Evolutionary conservation across 2,888 invertebrate genomes (phyloP).

Genomic region (Leptopilina myrica): DNA sequence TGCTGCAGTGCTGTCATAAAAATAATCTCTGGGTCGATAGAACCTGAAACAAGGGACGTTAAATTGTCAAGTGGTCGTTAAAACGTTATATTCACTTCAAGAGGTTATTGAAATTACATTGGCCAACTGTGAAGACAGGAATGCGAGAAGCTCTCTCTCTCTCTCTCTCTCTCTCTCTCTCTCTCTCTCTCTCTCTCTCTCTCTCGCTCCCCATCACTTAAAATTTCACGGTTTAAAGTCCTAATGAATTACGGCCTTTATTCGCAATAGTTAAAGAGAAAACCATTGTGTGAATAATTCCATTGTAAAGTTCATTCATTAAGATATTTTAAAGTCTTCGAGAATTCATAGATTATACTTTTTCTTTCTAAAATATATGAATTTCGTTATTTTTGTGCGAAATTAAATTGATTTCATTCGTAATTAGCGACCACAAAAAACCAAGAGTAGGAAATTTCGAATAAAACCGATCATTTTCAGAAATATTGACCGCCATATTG

Average conservation of each 20-base stretch:
- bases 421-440: too few relatives aligned
- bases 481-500: too few relatives aligned
- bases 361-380: neutral
- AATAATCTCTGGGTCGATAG: slow-evolving; percentile 71
- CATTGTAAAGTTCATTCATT: slow-evolving; percentile 1
- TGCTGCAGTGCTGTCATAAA: slow-evolving; percentile 70
- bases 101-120: slow-evolving; percentile 30
- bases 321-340: neutral
- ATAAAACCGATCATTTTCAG: too few relatives aligned
- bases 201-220: neutral
- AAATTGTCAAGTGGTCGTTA: slow-evolving; percentile 20
- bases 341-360: neutral
- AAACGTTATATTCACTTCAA: slow-evolving; percentile 1
- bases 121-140: neutral
- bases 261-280: neutral
- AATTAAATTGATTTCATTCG: too few relatives aligned
- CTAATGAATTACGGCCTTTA: slow-evolving; percentile 4
- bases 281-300: neutral
- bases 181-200: neutral
- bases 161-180: neutral
- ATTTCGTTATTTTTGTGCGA: neutral
- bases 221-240: slow-evolving; percentile 7
- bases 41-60: slow-evolving; percentile 59
- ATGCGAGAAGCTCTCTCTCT: neutral
- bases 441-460: too few relatives aligned